Evolutionary conservation across 2,888 invertebrate genomes (phyloP).

Genomic region (Eupeodes latifasciatus): DNA sequence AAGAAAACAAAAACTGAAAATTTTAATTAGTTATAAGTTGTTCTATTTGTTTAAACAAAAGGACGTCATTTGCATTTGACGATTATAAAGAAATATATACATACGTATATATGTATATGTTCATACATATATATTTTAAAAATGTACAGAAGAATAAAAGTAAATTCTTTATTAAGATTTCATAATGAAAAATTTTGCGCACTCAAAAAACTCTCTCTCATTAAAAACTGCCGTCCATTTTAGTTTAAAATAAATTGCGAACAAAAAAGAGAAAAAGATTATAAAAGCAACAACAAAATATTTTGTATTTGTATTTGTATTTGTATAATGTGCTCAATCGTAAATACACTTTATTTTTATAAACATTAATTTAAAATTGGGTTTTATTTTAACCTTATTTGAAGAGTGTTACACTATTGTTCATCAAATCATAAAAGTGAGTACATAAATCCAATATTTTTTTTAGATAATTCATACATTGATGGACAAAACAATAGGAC

Average conservation of each 20-base stretch:
- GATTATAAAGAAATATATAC: conserved; percentile 62
- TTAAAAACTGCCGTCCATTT: conserved; percentile 70
- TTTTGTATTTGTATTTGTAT: not conserved
- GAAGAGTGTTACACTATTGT: no score
- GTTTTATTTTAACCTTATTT: conserved; percentile 1
- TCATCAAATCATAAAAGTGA: no score
- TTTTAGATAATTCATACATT: no score
- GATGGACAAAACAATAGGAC: no score
- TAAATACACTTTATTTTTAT: conserved; percentile 73
- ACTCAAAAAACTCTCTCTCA: conserved; percentile 38
- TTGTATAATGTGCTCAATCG: conserved; percentile 74
- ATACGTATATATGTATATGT: no score
- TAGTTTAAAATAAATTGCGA: conserved; percentile 49
- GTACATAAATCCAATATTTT: no score
- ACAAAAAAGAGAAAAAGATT: conserved; percentile 68
- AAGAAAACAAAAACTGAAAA: conserved; percentile 39
- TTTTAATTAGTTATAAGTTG: conserved; percentile 39
- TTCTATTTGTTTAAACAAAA: conserved; percentile 66
- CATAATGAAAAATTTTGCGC: conserved; percentile 65
- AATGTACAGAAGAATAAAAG: conserved; percentile 75
- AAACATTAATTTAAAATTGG: conserved; percentile 40
- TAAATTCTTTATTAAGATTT: conserved; percentile 46
- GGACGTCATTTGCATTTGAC: conserved; percentile 76
- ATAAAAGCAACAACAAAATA: conserved; percentile 26
- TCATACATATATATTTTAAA: conserved; percentile 59